Evolutionary conservation across 2,888 invertebrate genomes (phyloP).

Genomic region (Idaea biselata): DNA sequence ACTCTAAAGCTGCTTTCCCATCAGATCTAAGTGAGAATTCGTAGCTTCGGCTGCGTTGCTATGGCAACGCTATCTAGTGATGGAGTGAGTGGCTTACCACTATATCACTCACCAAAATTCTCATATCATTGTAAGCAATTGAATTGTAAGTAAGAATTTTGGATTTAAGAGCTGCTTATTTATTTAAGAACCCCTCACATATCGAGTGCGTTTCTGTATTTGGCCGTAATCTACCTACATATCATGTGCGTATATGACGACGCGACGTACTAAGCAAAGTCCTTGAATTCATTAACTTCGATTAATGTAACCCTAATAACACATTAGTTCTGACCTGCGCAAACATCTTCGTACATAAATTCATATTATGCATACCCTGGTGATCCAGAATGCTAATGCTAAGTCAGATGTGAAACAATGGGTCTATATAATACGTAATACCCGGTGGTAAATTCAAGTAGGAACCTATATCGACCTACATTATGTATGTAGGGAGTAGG

Average conservation of each 20-base stretch:
- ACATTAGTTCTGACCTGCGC: background rate
- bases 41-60: too few relatives aligned
- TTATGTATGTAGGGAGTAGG: background rate
- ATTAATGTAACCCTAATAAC: background rate
- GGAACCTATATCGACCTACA: background rate
- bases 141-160: too few relatives aligned
- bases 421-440: constrained; percentile 15
- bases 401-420: constrained; percentile 20
- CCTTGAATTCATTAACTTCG: background rate
- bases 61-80: too few relatives aligned
- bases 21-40: too few relatives aligned
- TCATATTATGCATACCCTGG: constrained; percentile 18
- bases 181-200: too few relatives aligned
- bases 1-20: background rate
- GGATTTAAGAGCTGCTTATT: too few relatives aligned
- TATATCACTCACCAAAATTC: too few relatives aligned
- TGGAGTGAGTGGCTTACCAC: too few relatives aligned
- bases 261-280: background rate
- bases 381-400: constrained; percentile 18
- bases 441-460: constrained; percentile 9
- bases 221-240: too few relatives aligned
- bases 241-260: too few relatives aligned
- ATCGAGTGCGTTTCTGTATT: too few relatives aligned
- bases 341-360: constrained; percentile 15
- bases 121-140: too few relatives aligned